Percentiles rank a stretch among this genome's conserved stretches.
phyloP scores from a whole-genome alignment of 2,113 vertebrate species.

The Hepsetus odoe region DNA sequence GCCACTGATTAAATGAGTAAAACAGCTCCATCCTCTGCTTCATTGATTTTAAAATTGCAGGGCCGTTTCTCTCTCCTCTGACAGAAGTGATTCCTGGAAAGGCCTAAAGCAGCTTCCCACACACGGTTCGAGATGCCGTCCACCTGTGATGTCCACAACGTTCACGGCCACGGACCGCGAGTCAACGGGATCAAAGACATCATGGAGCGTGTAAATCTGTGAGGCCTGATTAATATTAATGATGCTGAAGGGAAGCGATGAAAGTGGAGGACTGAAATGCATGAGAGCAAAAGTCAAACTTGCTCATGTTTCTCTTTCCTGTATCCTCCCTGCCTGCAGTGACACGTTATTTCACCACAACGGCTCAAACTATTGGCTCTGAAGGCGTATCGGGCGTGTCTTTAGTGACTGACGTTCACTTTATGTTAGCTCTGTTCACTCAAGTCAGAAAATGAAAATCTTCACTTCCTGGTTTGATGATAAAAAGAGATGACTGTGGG shows the following conservation, averaged over 20 bases:
- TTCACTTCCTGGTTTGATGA: no score
- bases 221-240: conserved; percentile 34
- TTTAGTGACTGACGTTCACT: no score
- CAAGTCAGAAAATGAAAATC: no score
- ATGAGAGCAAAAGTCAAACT: conserved; percentile 1
- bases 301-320: conserved; percentile 34
- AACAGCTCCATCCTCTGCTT: conserved; percentile 28
- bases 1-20: conserved; percentile 61
- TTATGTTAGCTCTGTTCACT: no score
- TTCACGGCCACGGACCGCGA: not conserved
- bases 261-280: conserved; percentile 20
- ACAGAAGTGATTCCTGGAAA: conserved; percentile 23
- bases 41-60: conserved; percentile 54
- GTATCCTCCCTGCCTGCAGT: no score
- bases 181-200: not conserved
- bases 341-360: no score
- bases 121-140: not conserved
- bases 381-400: no score
- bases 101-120: not conserved
- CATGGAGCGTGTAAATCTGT: not conserved
- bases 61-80: conserved; percentile 33
- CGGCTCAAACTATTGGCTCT: no score
- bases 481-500: no score
- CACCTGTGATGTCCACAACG: not conserved
- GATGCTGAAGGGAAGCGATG: conserved; percentile 5